phyloP scores from a whole-genome alignment of 2,797 vertebrate genomes.

The Rousettus madagascariensis region DNA sequence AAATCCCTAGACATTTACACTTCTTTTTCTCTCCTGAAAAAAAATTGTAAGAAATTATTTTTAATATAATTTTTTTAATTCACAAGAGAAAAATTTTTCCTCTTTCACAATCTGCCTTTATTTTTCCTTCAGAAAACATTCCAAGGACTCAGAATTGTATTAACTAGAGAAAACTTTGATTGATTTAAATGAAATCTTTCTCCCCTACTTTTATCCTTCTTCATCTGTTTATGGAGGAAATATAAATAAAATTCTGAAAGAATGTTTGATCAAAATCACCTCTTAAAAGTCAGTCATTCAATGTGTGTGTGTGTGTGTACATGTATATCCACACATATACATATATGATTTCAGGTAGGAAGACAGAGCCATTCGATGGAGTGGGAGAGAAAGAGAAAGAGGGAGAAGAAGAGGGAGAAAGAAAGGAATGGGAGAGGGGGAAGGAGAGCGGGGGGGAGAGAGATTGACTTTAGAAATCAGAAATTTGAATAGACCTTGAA shows the following conservation, averaged over 20 bases:
- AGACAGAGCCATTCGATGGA: background rate
- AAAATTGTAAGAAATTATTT: constrained; percentile 48
- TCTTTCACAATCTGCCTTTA: background rate
- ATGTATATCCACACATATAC: background rate
- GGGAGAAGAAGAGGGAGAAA: background rate
- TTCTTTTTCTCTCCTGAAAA: constrained; percentile 55
- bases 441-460: background rate
- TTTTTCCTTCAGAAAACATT: constrained; percentile 25
- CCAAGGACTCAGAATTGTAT: background rate
- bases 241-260: constrained; percentile 35
- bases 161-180: constrained; percentile 10
- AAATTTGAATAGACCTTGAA: background rate
- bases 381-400: background rate
- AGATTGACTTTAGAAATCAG: background rate
- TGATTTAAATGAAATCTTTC: background rate
- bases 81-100: background rate
- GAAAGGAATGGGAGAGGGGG: background rate
- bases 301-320: background rate
- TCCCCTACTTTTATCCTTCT: background rate
- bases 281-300: background rate
- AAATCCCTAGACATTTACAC: constrained; percentile 15
- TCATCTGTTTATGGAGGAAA: background rate
- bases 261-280: background rate
- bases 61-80: constrained; percentile 58
- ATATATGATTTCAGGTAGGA: background rate